Percentiles rank a stretch among this genome's conserved stretches.
Evolutionary conservation across 1,140 invertebrate species (phyloP).

Genomic region (Oncopodura yosiiana): DNA sequence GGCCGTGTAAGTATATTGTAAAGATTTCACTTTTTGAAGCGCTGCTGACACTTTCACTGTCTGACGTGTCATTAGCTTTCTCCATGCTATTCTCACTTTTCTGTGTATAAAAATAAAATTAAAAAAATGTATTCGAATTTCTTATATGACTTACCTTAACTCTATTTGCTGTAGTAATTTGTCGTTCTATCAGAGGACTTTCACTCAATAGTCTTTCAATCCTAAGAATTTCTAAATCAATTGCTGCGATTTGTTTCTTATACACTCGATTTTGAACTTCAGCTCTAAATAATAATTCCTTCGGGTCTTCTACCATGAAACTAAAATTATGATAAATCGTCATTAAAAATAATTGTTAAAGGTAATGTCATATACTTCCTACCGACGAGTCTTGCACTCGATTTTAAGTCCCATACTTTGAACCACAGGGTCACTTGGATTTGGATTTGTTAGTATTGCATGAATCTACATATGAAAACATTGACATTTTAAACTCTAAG

Average conservation of each 20-base stretch:
- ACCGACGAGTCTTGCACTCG: slow-evolving; percentile 71
- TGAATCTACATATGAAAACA: slow-evolving; percentile 40
- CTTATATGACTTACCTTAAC: too few species aligned
- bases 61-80: too few species aligned
- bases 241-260: slow-evolving; percentile 64
- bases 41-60: background rate
- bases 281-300: slow-evolving; percentile 71
- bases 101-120: too few species aligned
- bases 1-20: slow-evolving; percentile 27
- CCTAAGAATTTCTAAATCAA: slow-evolving; percentile 67
- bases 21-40: slow-evolving; percentile 26
- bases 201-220: slow-evolving; percentile 61
- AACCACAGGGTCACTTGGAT: slow-evolving; percentile 66
- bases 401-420: slow-evolving; percentile 77
- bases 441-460: slow-evolving; percentile 40
- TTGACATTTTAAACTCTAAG: background rate
- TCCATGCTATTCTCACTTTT: too few species aligned
- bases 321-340: too few species aligned
- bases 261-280: slow-evolving; percentile 86
- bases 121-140: too few species aligned
- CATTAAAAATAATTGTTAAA: too few species aligned
- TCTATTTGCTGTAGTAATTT: background rate
- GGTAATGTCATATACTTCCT: slow-evolving; percentile 24
- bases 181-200: background rate
- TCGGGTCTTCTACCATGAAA: slow-evolving; percentile 47